These are phyloP conservation scores for Amyelois transitella DNA, from an alignment of 1,140 invertebrate species.

Conservation along the genomic window DNA sequence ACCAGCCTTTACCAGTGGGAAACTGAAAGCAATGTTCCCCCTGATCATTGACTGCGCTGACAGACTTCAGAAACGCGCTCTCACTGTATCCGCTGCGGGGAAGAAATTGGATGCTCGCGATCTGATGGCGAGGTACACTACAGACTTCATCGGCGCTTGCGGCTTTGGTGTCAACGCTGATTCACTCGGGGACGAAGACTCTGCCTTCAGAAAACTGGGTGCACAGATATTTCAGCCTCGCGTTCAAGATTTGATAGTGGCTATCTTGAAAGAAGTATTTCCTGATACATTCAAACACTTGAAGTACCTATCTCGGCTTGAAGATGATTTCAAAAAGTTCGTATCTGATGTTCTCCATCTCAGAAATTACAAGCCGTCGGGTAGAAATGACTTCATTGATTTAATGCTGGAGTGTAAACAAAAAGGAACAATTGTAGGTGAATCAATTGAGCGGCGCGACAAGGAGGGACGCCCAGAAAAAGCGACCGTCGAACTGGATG, in stretches of 20 bases:
- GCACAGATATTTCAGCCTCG: constrained; percentile 44
- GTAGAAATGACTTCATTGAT: constrained; percentile 76
- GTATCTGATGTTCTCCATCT: constrained; percentile 31
- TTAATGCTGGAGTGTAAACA: constrained; percentile 73
- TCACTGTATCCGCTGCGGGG: constrained; percentile 14
- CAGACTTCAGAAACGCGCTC: constrained; percentile 32
- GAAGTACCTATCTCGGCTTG: constrained; percentile 21
- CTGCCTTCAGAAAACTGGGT: constrained; percentile 49
- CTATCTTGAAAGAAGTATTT: constrained; percentile 33
- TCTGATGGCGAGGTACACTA: constrained; percentile 62
- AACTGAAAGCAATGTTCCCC: constrained; percentile 75
- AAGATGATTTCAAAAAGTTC: constrained; percentile 25
- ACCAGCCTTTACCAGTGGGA: constrained; percentile 76
- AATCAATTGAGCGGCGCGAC: constrained; percentile 62
- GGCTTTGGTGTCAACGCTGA: constrained; percentile 58
- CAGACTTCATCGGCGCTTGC: constrained; percentile 72
- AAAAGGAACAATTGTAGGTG: constrained; percentile 44
- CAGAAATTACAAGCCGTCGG: constrained; percentile 35
- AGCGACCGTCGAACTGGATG: too few species aligned
- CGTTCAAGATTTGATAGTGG: constrained; percentile 7
- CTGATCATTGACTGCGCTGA: constrained; percentile 51
- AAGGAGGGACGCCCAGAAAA: constrained; percentile 32
- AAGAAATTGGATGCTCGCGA: constrained; percentile 54
- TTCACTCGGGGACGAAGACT: constrained; percentile 49
- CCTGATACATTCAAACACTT: constrained; percentile 30